phyloP scores from a whole-genome alignment of 2,797 vertebrate genomes.

The Spea hammondii region DNA sequence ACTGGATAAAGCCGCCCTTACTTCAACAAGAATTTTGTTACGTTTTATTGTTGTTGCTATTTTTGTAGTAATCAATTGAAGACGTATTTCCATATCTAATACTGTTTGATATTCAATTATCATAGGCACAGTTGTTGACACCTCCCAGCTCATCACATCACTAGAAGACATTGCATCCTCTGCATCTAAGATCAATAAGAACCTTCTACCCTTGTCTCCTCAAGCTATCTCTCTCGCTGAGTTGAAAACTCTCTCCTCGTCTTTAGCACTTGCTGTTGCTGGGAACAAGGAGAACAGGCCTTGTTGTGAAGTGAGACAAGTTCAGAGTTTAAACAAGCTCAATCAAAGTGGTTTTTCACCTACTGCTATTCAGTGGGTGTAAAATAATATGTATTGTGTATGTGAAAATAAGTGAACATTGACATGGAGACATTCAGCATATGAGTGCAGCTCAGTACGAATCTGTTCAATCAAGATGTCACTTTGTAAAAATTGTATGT shows the following conservation, averaged over 20 bases:
- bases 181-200: constrained; percentile 25
- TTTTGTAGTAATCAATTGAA: too few species aligned
- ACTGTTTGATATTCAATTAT: background rate
- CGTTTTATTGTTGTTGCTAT: too few species aligned
- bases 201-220: background rate
- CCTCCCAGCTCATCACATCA: background rate
- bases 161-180: constrained; percentile 18
- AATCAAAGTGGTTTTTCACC: constrained; percentile 29
- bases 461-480: background rate
- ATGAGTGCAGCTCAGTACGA: background rate
- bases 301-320: background rate
- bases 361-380: constrained; percentile 78
- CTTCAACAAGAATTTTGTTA: too few species aligned
- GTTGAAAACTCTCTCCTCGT: constrained; percentile 3
- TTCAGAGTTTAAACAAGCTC: background rate
- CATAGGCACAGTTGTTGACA: constrained; percentile 8
- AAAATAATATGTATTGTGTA: constrained; percentile 46
- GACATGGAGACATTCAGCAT: background rate
- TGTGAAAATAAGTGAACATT: background rate
- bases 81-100: background rate
- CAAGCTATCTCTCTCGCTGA: constrained; percentile 14
- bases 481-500: background rate
- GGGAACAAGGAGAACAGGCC: background rate
- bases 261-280: background rate
- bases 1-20: too few species aligned